Evolutionary conservation across 2,888 invertebrate genomes (phyloP), one percentile per base, ranked within the genome.

Genomic region (Agrochola litura): DNA sequence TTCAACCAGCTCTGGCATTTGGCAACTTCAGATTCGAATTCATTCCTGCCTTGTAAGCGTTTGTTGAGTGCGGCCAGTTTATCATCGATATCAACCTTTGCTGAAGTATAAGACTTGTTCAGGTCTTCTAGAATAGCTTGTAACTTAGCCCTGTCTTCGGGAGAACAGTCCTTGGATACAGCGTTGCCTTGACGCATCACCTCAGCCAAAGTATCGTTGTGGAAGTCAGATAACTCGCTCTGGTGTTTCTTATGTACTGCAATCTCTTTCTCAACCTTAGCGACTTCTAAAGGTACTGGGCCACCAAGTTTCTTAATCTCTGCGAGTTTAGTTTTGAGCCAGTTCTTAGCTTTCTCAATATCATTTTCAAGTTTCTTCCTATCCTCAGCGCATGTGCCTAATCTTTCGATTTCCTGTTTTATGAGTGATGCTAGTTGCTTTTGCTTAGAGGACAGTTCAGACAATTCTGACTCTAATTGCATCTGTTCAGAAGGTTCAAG

Each of bases 1-100:
- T 98, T 98, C 60, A 99, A 96, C 99, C 99, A 99, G 88, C 98
- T 98, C 84, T 98, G 98, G 91, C 98, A 98, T 89, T 98, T 98
- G 77, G 98, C 98, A 68, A 98, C 97, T 80, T 98, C 98, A 64
- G 97, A 97, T 94, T 99, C 99, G 89, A 99, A 98, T 67, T 98
- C 97, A 90, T 97, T 98, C 80, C 99, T 97, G 22, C 98, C 98
- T 92, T 98, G 98, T 19, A 98, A 95, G 19, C 98, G 96, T 94
- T 98, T 98, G 60, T 97, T 97, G 46, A 99, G 94, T 0, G 97
- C 97, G 78, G 97, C 97, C 81, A 98, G 97, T 89, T 98, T 98
- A 75, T 98, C 98, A 73, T 97, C 97, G 49, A 98, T 97, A 90
- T 98, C 98, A 76, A 97, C 97, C 93, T 98, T 98, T 58, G 99